These are phyloP conservation scores for Cremastinae sp. DNA, from an alignment of 2,888 invertebrate species.

Conservation along the genomic window DNA sequence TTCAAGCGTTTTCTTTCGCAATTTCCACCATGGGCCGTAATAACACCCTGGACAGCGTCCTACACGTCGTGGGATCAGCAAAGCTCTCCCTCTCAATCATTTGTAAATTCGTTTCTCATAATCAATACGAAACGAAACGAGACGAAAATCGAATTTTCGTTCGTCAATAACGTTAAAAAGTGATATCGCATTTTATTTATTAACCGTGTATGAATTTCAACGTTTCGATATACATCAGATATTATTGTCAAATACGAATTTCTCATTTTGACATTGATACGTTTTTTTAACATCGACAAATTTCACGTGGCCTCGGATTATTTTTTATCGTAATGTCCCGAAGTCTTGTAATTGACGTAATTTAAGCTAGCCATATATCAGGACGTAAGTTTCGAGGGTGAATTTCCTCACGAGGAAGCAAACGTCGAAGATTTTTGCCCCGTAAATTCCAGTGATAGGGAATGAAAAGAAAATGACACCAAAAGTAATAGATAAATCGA, in stretches of 20 bases:
- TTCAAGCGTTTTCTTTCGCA: constrained; percentile 82
- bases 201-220: too few species aligned
- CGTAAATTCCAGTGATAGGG: constrained; percentile 46
- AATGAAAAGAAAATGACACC: constrained; percentile 42
- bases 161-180: too few species aligned
- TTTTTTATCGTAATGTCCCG: constrained; percentile 3
- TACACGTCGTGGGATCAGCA: constrained; percentile 85
- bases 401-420: constrained; percentile 5
- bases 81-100: too few species aligned
- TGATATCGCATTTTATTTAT: too few species aligned
- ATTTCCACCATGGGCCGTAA: constrained; percentile 85
- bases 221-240: too few species aligned
- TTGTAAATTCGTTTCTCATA: not conserved
- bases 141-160: not conserved
- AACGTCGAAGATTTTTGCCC: constrained; percentile 32
- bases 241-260: constrained; percentile 2
- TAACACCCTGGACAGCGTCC: constrained; percentile 87
- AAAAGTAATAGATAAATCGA: constrained; percentile 52
- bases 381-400: constrained; percentile 34
- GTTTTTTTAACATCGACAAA: too few species aligned
- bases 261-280: constrained; percentile 14
- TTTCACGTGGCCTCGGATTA: not conserved
- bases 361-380: constrained; percentile 52
- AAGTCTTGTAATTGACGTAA: constrained; percentile 8
- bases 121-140: not conserved